Evolutionary conservation across 2,797 vertebrate species (phyloP).

Genomic region (Lagocephalus sceleratus): DNA sequence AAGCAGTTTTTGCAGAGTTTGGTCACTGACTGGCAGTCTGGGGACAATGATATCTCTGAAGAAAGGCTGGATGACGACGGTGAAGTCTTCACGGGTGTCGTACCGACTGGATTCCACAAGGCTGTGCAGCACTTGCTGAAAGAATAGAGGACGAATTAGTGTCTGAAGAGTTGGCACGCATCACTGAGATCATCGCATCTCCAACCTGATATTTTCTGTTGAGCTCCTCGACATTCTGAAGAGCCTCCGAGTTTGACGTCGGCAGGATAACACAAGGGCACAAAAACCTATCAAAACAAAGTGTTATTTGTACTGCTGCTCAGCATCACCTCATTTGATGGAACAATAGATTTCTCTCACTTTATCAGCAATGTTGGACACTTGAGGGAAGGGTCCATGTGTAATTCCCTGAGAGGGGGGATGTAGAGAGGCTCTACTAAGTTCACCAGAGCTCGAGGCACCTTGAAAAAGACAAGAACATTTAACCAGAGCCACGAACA

Average conservation of each 20-base stretch:
- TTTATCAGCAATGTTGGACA: slow-evolving; percentile 80
- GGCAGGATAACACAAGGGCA: slow-evolving; percentile 82
- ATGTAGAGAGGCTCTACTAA: slow-evolving; percentile 79
- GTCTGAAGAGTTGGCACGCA: not conserved
- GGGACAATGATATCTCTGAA: slow-evolving; percentile 69
- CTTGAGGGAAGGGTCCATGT: slow-evolving; percentile 61
- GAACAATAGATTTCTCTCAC: slow-evolving; percentile 43
- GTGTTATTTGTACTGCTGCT: slow-evolving; percentile 3
- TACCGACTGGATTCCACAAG: slow-evolving; percentile 84
- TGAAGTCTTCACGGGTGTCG: slow-evolving; percentile 83
- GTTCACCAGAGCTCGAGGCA: slow-evolving; percentile 87
- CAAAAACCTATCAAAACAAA: slow-evolving; percentile 66
- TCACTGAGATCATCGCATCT: not conserved
- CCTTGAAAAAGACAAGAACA: slow-evolving; percentile 70
- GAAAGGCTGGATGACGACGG: slow-evolving; percentile 88
- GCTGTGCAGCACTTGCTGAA: slow-evolving; percentile 67
- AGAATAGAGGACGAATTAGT: not conserved
- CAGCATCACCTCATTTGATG: not conserved
- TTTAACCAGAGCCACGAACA: not conserved
- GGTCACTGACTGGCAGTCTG: slow-evolving; percentile 70
- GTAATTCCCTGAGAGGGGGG: slow-evolving; percentile 73
- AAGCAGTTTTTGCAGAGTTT: not conserved
- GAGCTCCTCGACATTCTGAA: slow-evolving; percentile 66
- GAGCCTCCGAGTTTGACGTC: slow-evolving; percentile 70
- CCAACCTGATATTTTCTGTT: slow-evolving; percentile 81